Evolutionary conservation across 2,888 invertebrate genomes (phyloP).

Genomic region (Spialia ferax): DNA sequence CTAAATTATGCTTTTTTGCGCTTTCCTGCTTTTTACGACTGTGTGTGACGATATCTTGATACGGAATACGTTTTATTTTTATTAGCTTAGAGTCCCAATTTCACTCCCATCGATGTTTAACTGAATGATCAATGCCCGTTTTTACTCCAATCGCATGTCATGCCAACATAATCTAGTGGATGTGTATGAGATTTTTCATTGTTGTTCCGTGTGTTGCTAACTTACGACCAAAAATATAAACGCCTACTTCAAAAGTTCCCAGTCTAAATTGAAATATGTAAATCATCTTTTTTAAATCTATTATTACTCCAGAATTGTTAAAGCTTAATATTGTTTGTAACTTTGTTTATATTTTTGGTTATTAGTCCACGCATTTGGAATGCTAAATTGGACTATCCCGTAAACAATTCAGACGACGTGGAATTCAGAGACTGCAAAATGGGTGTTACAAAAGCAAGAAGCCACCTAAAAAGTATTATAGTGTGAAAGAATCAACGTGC

Average conservation of each 20-base stretch:
- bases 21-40: conserved; percentile 18
- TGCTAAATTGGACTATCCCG: conserved; percentile 62
- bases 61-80: conserved; percentile 22
- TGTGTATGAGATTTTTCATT: conserved; percentile 47
- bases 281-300: too few species aligned
- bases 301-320: too few species aligned
- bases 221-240: conserved; percentile 43
- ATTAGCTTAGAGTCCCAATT: conserved; percentile 12
- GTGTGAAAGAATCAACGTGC: conserved; percentile 6
- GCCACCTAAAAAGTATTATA: conserved; percentile 6
- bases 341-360: conserved; percentile 30
- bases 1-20: conserved; percentile 11
- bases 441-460: conserved; percentile 10
- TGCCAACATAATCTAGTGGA: conserved; percentile 60
- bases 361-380: conserved; percentile 63
- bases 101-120: conserved; percentile 34
- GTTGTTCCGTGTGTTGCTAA: conserved; percentile 67
- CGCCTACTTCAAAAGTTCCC: neutral
- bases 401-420: conserved; percentile 53
- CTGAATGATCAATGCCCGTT: conserved; percentile 42
- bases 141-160: conserved; percentile 66
- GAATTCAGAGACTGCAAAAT: conserved; percentile 53
- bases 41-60: conserved; percentile 16
- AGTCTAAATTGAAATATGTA: too few species aligned
- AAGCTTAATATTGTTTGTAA: neutral